Percentiles rank a stretch among this genome's conserved stretches.
phyloP scores from a whole-genome alignment of 2,888 invertebrate species.

The Amphipyra tragopoginis region DNA sequence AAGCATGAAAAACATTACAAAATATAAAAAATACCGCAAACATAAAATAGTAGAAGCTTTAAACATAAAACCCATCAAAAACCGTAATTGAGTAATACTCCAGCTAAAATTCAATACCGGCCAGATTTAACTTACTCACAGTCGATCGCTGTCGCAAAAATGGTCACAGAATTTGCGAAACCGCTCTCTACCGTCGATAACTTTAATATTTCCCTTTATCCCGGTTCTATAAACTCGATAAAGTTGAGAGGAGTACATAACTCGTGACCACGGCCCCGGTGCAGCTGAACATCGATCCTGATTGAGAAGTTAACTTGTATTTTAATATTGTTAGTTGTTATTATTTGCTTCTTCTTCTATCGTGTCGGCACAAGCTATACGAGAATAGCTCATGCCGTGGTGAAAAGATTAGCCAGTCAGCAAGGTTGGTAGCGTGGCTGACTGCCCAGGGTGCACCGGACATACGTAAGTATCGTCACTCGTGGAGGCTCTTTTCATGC shows the following conservation, averaged over 20 bases:
- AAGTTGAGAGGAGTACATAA: conserved; percentile 25
- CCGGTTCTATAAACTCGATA: conserved; percentile 38
- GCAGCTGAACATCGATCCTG: conserved; percentile 31
- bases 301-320: conserved; percentile 31
- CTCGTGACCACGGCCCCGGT: conserved; percentile 18
- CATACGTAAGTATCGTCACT: too few relatives aligned
- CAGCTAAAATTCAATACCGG: conserved; percentile 28
- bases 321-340: conserved; percentile 11
- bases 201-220: conserved; percentile 47
- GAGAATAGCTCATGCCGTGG: too few relatives aligned
- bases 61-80: conserved; percentile 7
- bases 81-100: conserved; percentile 16
- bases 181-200: conserved; percentile 20
- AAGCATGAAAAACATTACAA: too few relatives aligned
- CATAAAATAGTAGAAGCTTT: neutral
- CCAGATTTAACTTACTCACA: conserved; percentile 32
- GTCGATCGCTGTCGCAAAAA: conserved; percentile 34
- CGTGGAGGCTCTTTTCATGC: too few relatives aligned
- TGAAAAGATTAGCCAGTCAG: too few relatives aligned
- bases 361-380: too few relatives aligned
- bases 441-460: too few relatives aligned
- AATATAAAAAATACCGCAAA: too few relatives aligned
- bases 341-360: conserved; percentile 2
- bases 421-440: too few relatives aligned
- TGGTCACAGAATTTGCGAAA: conserved; percentile 23